Percentiles rank a stretch among this genome's conserved stretches.
These are phyloP conservation scores for Papilio machaon DNA, from an alignment of 1,140 invertebrate genomes.

Conservation along the genomic window DNA sequence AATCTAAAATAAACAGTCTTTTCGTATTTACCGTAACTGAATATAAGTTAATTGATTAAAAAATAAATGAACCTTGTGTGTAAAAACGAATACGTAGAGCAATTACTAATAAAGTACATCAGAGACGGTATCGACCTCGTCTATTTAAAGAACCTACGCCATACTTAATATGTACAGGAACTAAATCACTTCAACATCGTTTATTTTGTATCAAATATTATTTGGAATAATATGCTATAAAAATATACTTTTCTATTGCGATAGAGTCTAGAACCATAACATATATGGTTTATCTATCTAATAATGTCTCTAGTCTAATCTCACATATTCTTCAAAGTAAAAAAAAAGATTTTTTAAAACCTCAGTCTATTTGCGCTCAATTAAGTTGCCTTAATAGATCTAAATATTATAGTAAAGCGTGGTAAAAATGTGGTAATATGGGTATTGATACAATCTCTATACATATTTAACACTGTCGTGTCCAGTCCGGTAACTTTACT, in stretches of 20 bases:
- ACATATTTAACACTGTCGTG: constrained; percentile 11
- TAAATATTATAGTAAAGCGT: constrained; percentile 1
- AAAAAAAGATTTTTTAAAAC: background rate
- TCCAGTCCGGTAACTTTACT: background rate
- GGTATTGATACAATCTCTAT: background rate
- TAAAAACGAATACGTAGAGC: background rate
- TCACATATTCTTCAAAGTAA: background rate
- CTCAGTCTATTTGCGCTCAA: background rate
- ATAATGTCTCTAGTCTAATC: too few relatives aligned
- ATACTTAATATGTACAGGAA: background rate
- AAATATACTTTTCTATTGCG: background rate
- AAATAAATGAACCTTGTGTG: too few relatives aligned
- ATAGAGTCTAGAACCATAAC: too few relatives aligned
- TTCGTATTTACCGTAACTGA: too few relatives aligned
- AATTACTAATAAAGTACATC: background rate
- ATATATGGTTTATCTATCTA: too few relatives aligned
- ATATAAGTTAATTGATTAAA: too few relatives aligned
- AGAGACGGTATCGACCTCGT: constrained; percentile 1
- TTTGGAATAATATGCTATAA: background rate
- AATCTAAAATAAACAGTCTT: too few relatives aligned
- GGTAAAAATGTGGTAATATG: constrained; percentile 11
- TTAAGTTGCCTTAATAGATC: background rate
- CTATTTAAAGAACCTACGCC: background rate
- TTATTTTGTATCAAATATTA: background rate
- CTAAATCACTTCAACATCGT: background rate